Base-by-base conservation (phyloP, 1,140 invertebrate species). In the Cataglyphis hispanica region DNA sequence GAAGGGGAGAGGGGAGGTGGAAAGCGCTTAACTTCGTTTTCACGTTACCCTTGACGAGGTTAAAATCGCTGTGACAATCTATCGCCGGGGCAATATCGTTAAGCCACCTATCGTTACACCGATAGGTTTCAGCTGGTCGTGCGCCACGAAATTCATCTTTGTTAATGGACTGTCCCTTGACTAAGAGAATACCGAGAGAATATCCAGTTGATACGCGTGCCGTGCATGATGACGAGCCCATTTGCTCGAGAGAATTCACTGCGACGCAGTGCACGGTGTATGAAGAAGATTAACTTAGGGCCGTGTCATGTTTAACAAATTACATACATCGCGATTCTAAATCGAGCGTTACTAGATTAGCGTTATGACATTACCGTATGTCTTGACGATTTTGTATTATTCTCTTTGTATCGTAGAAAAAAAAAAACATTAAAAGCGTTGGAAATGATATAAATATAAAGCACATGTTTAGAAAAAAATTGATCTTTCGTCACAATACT, bases 1-100 rank as follows among this genome's bases (percentile, higher is more conserved):
- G n/a, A n/a, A n/a, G n/a, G n/a, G 67, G 83, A 56, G 7, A 27
- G 40, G 25, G 61, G 85, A 80, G 34, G 66, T 31, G 63, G 72
- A 56, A 11, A 31, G 56, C 85, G 64, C 87, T 90, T 91, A 90
- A 91, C 87, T 90, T 90, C 69, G 76, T 91, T 91, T 89, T 80
- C 87, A 56, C 86, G 87, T 91, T 91, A 89, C 86, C 77, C n/a
- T 85, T 91, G 90, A 91, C 81, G 84, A 87, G 46, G 85, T 91
- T 91, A 91, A 91, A 89, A 86, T 91, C 86, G 66, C 85, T 86
- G 77, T 86, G 85, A 91, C 77, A 84, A 83, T 77, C 85, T 77
- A 91, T 90, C 78, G 86, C 72, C 56, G 83, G 27, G 78, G 58
- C 81, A 91, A 87, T 84, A 70, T 85, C 60, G 84, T 88, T 90